Evolutionary conservation across 2,113 vertebrate species (phyloP), one percentile per base, ranked within the genome.

Genomic region (Poeciliopsis occidentalis): DNA sequence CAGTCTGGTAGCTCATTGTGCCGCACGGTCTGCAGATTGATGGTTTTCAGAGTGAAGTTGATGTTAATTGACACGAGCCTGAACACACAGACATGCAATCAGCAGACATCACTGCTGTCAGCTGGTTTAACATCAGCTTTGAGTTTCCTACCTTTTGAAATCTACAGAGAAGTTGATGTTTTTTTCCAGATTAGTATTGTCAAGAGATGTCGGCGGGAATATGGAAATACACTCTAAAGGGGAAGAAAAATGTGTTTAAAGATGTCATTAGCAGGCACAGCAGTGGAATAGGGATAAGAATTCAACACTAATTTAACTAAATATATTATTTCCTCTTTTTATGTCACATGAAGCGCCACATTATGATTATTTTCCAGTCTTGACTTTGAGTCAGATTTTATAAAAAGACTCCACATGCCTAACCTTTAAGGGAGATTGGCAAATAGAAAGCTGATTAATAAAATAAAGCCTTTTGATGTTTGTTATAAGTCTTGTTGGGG

Each of bases 1-100:
- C 97, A 99, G 85, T 99, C 97, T 0, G 98, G 97, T 7, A 99
- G 94, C 77, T 98, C 97, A 0, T 98, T 95, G 64, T 97, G 96
- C 30, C 95, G 94, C 71, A 98, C 94, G 0, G 97, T 97, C 94
- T 99, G 98, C 73, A 99, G 94, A 69, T 99, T 99, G 88, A 99
- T 97, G 47, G 95, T 96, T 90, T 98, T 99, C 84, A 99, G 88
- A 34, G 93, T 97, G 70, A 99, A 95, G 79, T 67, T 89, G 78
- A 98, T 93, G 70, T 96, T 95, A 78, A 99, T 91, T 0, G 92
- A 94, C 71, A 98, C 84, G 77, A 99, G 93, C 64, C 98, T 99
- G 92, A 0, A 91, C 68, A 94, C 68, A 78, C 0, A 78, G 12
- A 81, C 0, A 3, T 4, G 30, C 22, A 3, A 68, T 66, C 63